Percentiles rank a stretch among this genome's conserved stretches.
Conservation (phyloP, 2,113 vertebrate genomes). For the Ceyx melanurus region DNA sequence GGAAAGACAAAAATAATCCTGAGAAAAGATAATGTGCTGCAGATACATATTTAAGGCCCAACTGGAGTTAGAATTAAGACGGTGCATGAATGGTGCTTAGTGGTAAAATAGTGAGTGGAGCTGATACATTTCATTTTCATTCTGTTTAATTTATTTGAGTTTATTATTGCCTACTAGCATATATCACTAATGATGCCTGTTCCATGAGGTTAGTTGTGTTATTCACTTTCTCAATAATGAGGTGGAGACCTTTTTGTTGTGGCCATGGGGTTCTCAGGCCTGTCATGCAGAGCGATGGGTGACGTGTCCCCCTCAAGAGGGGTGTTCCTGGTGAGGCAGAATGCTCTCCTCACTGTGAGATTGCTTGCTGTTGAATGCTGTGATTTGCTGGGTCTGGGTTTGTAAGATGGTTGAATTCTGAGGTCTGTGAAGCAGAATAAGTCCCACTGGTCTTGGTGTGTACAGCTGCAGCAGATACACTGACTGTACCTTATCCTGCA, state of each 20-base stretch:
- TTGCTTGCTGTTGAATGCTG: neutral
- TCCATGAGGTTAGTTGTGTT: neutral
- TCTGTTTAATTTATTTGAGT: constrained; percentile 35
- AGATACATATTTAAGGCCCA: neutral
- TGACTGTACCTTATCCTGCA: neutral
- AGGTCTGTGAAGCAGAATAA: neutral
- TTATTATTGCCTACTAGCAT: neutral
- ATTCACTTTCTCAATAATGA: neutral
- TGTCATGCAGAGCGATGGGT: neutral
- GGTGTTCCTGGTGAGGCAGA: accelerated
- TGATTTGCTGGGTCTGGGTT: neutral
- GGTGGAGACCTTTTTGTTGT: neutral
- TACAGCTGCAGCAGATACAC: too few species aligned
- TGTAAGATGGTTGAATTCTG: neutral
- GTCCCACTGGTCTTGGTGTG: neutral
- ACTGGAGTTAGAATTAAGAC: constrained; percentile 38
- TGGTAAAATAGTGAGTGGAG: constrained; percentile 20
- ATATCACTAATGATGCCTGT: neutral
- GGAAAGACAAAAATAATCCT: constrained; percentile 8
- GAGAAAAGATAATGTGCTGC: neutral
- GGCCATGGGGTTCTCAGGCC: neutral
- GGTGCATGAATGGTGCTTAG: neutral
- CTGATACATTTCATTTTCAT: constrained; percentile 30
- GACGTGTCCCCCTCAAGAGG: neutral
- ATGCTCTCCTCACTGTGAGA: accelerated